A percentile compares a stretch with the other conserved stretches of the same genome.
These are phyloP conservation scores for Agrilus planipennis DNA, from an alignment of 1,140 invertebrate species.

Conservation along the genomic window DNA sequence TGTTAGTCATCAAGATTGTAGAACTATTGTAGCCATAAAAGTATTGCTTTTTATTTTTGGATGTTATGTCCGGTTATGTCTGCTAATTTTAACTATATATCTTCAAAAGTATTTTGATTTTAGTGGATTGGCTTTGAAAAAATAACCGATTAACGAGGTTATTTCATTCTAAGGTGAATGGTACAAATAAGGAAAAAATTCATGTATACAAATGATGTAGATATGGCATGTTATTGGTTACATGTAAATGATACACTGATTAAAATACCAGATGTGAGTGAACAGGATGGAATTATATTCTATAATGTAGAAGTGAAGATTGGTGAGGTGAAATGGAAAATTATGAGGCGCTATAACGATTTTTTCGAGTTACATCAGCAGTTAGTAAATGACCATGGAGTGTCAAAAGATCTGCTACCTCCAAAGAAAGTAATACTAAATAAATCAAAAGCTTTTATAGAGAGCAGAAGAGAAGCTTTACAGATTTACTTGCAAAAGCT, in stretches of 20 bases:
- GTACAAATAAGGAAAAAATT: too few species aligned
- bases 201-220: too few species aligned
- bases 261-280: constrained; percentile 43
- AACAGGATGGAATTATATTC: constrained; percentile 45
- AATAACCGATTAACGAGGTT: too few species aligned
- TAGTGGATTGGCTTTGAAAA: too few species aligned
- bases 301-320: constrained; percentile 59
- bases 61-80: too few species aligned
- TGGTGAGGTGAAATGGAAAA: constrained; percentile 62
- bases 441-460: constrained; percentile 66
- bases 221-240: constrained; percentile 54
- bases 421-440: constrained; percentile 72
- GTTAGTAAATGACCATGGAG: constrained; percentile 62
- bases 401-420: constrained; percentile 73
- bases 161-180: too few species aligned
- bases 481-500: constrained; percentile 71
- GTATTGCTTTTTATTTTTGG: too few species aligned
- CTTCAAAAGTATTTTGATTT: too few species aligned
- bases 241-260: constrained; percentile 45
- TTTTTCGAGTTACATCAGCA: constrained; percentile 79
- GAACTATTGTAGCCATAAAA: too few species aligned
- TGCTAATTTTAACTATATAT: too few species aligned
- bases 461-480: constrained; percentile 64
- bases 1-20: too few species aligned
- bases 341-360: constrained; percentile 77